Evolutionary conservation across 2,797 vertebrate species (phyloP), one percentile per base, ranked within the genome.

Genomic region (Smutsia temminckii): DNA sequence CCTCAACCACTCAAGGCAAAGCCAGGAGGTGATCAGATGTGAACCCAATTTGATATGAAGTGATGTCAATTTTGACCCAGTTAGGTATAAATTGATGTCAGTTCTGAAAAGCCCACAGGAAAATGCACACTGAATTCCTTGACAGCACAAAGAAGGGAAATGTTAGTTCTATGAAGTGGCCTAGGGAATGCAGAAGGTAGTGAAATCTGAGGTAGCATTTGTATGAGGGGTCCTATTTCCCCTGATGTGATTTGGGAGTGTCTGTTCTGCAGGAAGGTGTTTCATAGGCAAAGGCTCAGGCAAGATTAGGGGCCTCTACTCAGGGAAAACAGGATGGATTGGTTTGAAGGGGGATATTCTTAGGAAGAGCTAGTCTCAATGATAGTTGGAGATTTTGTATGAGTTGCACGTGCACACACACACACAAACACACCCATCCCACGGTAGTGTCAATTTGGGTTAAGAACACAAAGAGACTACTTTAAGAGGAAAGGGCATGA

Each of bases 1-100:
- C 27, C 25, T 40, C 55, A 27, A 7, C 0, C 16, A 42, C 6
- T 18, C 34, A 29, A 2, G 0, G 11, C 49, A 37, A 2, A 0
- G 1, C 20, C 34, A 42, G 5, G 51, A 12, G 6, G 4, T 0
- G 18, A 7, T 5, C 11, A 42, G 9, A 13, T 3, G 5, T 34
- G 25, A 29, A 63, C 3, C 16, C 42, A 49, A 14, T 12, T 12
- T 23, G 42, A 46, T 53, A 20, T n/a, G 32, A 61, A 63, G 40
- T 4, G 2, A 27, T 49, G 13, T 8, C 32, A 17, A 1, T 42
- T n/a, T 21, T 34, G 27, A 75, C 3, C 16, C 42, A 49, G 14
- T 12, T 12, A 29, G 49, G 46, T 53, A 20, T n/a, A 34, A 66
- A 63, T n/a, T 4, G 2, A 27, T 49, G 13, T 8, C 32, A 21